These are phyloP conservation scores for Hyperopisus bebe DNA, from an alignment of 2,113 vertebrate species.

Conservation along the genomic window DNA sequence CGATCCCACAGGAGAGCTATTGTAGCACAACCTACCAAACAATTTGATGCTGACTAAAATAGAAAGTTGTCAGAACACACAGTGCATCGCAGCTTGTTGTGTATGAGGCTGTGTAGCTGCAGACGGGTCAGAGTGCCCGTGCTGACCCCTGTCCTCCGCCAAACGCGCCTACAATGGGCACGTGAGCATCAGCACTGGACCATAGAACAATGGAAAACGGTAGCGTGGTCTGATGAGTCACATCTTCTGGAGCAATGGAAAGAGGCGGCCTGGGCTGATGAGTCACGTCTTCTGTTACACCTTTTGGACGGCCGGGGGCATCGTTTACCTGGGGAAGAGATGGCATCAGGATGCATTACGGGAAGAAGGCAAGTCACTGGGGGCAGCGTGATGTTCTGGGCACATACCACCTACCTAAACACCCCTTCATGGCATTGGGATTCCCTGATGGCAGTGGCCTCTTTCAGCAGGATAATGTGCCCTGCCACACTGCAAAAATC, in stretches of 20 bases:
- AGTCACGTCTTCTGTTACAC: not conserved
- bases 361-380: not conserved
- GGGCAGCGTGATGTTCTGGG: not conserved
- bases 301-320: not conserved
- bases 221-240: not conserved
- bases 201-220: not conserved
- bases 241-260: not conserved
- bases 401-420: not conserved
- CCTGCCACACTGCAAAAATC: not conserved
- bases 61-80: not conserved
- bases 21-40: not conserved
- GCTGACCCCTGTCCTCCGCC: not conserved
- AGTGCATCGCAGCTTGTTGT: not conserved
- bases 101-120: not conserved
- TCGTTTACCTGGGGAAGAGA: not conserved
- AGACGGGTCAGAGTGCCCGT: not conserved
- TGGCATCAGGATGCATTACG: not conserved
- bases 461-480: not conserved
- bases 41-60: not conserved
- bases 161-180: not conserved
- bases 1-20: not conserved
- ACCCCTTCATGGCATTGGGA: not conserved
- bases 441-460: not conserved
- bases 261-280: not conserved
- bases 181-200: not conserved